Percentiles rank a stretch among this genome's conserved stretches.
Evolutionary conservation across 2,888 invertebrate genomes (phyloP).

Genomic region (Drosophila emarginata): DNA sequence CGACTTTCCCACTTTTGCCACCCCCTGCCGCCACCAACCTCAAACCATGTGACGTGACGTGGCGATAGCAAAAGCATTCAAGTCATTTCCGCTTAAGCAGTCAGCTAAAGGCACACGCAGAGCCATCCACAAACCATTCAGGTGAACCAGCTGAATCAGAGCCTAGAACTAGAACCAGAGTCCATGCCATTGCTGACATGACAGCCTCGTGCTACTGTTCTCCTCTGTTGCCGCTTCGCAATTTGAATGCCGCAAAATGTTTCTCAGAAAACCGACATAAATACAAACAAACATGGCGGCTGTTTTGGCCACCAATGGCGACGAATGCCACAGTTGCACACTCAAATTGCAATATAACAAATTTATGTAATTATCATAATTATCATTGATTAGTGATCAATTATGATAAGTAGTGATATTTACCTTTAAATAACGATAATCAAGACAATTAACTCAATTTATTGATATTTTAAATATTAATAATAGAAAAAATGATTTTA

Average conservation of each 20-base stretch:
- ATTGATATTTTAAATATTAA: no score
- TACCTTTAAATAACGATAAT: no score
- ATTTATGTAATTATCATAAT: no score
- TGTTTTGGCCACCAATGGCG: conserved; percentile 38
- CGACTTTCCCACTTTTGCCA: neutral
- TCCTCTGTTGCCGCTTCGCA: conserved; percentile 47
- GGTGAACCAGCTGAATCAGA: conserved; percentile 15
- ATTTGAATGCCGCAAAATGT: conserved; percentile 72
- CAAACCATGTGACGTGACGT: conserved; percentile 55
- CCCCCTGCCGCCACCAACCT: no score
- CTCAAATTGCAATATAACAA: neutral
- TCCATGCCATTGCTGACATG: conserved; percentile 48
- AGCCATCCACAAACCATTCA: conserved; percentile 36
- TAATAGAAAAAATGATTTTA: no score
- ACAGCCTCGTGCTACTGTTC: conserved; percentile 51
- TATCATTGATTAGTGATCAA: no score
- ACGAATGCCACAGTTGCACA: conserved; percentile 18
- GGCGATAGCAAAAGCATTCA: conserved; percentile 69
- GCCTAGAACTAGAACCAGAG: conserved; percentile 21
- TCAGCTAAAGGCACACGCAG: conserved; percentile 53
- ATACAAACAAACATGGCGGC: conserved; percentile 77
- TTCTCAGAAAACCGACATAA: conserved; percentile 74
- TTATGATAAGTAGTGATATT: no score
- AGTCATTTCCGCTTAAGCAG: conserved; percentile 78
- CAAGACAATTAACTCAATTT: no score